phyloP scores from a whole-genome alignment of 2,888 invertebrate genomes.

The Hyppa rectilinea region DNA sequence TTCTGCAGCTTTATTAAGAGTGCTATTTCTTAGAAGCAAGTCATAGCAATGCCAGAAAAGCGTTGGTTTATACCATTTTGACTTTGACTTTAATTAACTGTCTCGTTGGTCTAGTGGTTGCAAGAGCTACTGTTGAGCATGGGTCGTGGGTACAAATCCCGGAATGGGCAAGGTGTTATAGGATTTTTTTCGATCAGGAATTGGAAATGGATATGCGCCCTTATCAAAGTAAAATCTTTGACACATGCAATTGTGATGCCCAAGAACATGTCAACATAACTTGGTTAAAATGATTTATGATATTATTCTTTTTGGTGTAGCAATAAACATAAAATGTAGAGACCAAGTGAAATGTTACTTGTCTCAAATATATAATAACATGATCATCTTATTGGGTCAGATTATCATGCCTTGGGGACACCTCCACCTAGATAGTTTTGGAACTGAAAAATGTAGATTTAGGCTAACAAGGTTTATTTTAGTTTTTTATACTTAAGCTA shows the following conservation, averaged over 20 bases:
- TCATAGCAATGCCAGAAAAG: not conserved
- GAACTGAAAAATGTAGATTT: not conserved
- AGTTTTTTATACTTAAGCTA: not conserved
- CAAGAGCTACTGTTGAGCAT: too few relatives aligned
- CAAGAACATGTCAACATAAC: not conserved
- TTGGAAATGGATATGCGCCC: too few relatives aligned
- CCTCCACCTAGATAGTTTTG: not conserved
- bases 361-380: not conserved
- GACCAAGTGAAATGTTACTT: not conserved
- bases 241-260: not conserved
- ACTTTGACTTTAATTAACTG: constrained; percentile 3
- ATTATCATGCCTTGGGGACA: constrained; percentile 26
- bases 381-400: constrained; percentile 2
- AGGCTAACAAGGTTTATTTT: not conserved
- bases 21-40: constrained; percentile 2
- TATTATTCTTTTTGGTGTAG: not conserved
- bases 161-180: too few relatives aligned
- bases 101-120: too few relatives aligned
- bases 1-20: constrained; percentile 17
- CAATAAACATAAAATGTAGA: not conserved
- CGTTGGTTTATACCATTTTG: not conserved
- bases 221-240: not conserved
- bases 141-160: too few relatives aligned
- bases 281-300: not conserved
- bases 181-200: too few relatives aligned